phyloP scores from a whole-genome alignment of 2,113 vertebrate species.

The Ictalurus furcatus region DNA sequence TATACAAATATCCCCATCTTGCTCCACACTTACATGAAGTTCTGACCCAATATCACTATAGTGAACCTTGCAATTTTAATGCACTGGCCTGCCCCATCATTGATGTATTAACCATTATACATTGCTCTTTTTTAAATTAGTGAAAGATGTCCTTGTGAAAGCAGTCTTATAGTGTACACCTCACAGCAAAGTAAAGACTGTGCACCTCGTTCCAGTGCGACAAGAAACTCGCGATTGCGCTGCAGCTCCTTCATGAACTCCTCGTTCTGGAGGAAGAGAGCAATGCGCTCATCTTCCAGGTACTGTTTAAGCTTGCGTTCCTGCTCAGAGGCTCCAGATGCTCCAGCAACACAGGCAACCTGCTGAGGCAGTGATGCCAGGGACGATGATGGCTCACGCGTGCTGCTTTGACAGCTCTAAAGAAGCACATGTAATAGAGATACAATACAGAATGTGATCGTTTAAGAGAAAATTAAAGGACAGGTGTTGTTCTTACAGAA shows the following conservation, averaged over 20 bases:
- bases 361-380: slow-evolving; percentile 62
- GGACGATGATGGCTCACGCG: slow-evolving; percentile 61
- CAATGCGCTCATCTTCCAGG: slow-evolving; percentile 92
- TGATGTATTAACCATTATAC: neutral
- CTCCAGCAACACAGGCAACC: slow-evolving; percentile 27
- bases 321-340: slow-evolving; percentile 73
- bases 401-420: slow-evolving; percentile 69
- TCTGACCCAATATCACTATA: neutral
- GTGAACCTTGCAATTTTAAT: too few species aligned
- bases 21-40: neutral
- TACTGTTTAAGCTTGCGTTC: slow-evolving; percentile 93
- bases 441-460: neutral
- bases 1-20: neutral
- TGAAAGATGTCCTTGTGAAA: neutral
- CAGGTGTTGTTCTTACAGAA: neutral
- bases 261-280: slow-evolving; percentile 93
- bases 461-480: neutral
- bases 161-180: neutral
- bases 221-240: slow-evolving; percentile 92
- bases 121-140: neutral
- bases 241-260: slow-evolving; percentile 98
- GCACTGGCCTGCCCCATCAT: too few species aligned
- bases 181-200: neutral
- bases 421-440: neutral
- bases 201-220: slow-evolving; percentile 92